phyloP scores from a whole-genome alignment of 2,113 vertebrate genomes.

The Ondatra zibethicus region DNA sequence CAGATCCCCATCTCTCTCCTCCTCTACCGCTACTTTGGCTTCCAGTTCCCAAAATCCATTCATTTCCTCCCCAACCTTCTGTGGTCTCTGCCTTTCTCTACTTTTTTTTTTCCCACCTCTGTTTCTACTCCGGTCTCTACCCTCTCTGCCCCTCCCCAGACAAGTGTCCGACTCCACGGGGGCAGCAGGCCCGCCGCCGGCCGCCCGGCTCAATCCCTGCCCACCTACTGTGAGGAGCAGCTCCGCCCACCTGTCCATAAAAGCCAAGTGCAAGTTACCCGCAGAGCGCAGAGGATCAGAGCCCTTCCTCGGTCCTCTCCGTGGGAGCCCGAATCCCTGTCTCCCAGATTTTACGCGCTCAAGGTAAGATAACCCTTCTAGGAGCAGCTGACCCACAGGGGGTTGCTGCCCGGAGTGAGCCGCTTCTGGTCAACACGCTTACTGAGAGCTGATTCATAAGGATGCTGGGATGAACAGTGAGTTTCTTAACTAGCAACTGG shows the following conservation, averaged over 20 bases:
- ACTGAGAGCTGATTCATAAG: slow-evolving; percentile 62
- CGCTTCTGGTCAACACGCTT: slow-evolving; percentile 69
- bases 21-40: background rate
- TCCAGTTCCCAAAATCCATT: background rate
- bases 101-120: background rate
- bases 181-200: slow-evolving; percentile 70
- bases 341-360: slow-evolving; percentile 83
- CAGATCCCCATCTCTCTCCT: background rate
- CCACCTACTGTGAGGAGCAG: slow-evolving; percentile 90
- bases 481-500: slow-evolving; percentile 80
- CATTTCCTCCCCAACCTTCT: background rate
- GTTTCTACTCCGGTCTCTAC: slow-evolving; percentile 33
- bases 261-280: slow-evolving; percentile 93
- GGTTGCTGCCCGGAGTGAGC: slow-evolving; percentile 39
- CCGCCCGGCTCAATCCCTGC: slow-evolving; percentile 80
- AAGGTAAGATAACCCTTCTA: slow-evolving; percentile 90
- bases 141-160: slow-evolving; percentile 76
- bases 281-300: slow-evolving; percentile 88
- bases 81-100: background rate
- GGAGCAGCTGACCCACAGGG: slow-evolving; percentile 75
- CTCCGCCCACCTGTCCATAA: slow-evolving; percentile 98
- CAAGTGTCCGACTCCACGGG: slow-evolving; percentile 81
- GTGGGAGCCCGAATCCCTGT: slow-evolving; percentile 87
- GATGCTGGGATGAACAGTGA: slow-evolving; percentile 82
- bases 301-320: slow-evolving; percentile 87